A percentile compares a stretch with the other conserved stretches of the same genome.
These are phyloP conservation scores for Heliothis subflexa DNA, from an alignment of 1,140 invertebrate species.

Conservation along the genomic window DNA sequence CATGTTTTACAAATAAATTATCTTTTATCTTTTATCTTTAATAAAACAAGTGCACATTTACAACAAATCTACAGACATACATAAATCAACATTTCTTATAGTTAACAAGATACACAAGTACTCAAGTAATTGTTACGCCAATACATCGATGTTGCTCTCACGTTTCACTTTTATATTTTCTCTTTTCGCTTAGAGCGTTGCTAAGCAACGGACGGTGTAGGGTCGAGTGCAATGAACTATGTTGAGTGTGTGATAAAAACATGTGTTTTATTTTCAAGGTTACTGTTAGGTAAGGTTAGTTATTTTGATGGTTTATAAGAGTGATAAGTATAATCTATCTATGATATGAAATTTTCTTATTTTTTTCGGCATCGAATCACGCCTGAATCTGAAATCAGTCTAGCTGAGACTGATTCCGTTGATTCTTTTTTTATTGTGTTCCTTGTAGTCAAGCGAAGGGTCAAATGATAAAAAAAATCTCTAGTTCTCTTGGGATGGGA, in stretches of 20 bases:
- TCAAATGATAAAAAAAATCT: no score
- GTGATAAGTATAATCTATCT: neutral
- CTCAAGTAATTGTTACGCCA: constrained; percentile 32
- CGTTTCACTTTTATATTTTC: constrained; percentile 63
- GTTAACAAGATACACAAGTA: neutral
- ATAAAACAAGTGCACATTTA: no score
- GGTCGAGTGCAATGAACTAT: constrained; percentile 20
- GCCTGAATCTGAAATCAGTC: no score
- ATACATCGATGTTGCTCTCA: constrained; percentile 49
- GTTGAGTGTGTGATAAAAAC: neutral
- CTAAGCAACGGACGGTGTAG: constrained; percentile 31
- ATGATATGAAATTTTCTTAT: no score
- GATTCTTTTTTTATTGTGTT: no score
- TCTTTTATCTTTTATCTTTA: no score
- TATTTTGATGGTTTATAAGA: neutral
- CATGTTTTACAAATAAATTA: no score
- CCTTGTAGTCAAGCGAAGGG: no score
- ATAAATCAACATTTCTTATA: neutral
- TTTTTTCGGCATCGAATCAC: no score
- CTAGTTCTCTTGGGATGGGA: no score
- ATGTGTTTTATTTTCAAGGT: neutral
- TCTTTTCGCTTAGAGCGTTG: constrained; percentile 42
- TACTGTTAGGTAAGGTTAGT: neutral
- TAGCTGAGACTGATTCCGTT: no score
- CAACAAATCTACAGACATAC: no score